A percentile compares a stretch with the other conserved stretches of the same genome.
phyloP scores from a whole-genome alignment of 1,140 invertebrate species.

The Zaprionus gabonicus region DNA sequence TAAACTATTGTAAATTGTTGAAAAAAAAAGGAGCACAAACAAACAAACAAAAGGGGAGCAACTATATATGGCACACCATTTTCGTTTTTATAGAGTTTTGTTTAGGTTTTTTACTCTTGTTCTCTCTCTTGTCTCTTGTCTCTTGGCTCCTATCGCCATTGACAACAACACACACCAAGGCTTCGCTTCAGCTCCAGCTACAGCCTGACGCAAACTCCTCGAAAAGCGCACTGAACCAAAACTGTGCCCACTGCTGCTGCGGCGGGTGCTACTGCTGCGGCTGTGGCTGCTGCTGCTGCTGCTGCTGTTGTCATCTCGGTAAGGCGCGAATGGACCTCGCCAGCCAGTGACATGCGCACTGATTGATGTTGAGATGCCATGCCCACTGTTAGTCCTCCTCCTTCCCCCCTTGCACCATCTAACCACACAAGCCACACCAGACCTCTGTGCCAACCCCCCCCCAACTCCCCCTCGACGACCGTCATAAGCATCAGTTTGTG shows the following conservation, averaged over 20 bases:
- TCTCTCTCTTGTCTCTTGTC: slow-evolving; percentile 7
- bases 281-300: slow-evolving; percentile 11
- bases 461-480: background rate
- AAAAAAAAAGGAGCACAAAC: background rate
- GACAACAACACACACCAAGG: slow-evolving; percentile 15
- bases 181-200: slow-evolving; percentile 22
- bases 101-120: background rate
- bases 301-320: slow-evolving; percentile 41
- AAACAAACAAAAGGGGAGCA: background rate
- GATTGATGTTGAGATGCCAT: slow-evolving; percentile 53
- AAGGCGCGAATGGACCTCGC: slow-evolving; percentile 48
- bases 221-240: slow-evolving; percentile 62
- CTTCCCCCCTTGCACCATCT: background rate
- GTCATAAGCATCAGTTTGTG: background rate
- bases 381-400: slow-evolving; percentile 19
- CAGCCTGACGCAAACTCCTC: slow-evolving; percentile 67
- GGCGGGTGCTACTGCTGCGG: slow-evolving; percentile 15
- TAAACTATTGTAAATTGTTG: background rate
- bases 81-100: slow-evolving; percentile 4
- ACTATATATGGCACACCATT: background rate
- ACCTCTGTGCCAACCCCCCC: background rate
- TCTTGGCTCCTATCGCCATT: slow-evolving; percentile 11
- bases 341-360: slow-evolving; percentile 56
- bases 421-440: background rate
- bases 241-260: slow-evolving; percentile 36